These are phyloP conservation scores for Pectinophora gossypiella DNA, from an alignment of 1,140 invertebrate species.

Conservation along the genomic window DNA sequence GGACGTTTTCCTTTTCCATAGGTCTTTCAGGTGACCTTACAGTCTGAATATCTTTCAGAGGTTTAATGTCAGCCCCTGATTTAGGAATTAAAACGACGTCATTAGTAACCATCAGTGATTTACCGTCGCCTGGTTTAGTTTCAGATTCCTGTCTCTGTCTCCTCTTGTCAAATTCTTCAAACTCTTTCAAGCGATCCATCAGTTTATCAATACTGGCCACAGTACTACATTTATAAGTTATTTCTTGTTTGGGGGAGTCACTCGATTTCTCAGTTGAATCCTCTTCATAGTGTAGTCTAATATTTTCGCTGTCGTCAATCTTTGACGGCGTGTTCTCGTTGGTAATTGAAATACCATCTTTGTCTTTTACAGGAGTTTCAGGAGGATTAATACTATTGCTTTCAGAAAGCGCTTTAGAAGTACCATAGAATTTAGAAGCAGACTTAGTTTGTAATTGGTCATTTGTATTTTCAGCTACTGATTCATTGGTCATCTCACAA, in stretches of 20 bases:
- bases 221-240: conserved; percentile 48
- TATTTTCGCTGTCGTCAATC: conserved; percentile 64
- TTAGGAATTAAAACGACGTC: conserved; percentile 71
- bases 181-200: conserved; percentile 70
- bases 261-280: conserved; percentile 53
- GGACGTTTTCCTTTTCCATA: conserved; percentile 67
- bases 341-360: conserved; percentile 48
- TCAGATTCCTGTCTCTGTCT: conserved; percentile 68
- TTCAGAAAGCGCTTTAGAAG: conserved; percentile 51
- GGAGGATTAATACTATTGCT: conserved; percentile 50
- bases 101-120: conserved; percentile 66
- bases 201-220: conserved; percentile 68
- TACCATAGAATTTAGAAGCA: conserved; percentile 50
- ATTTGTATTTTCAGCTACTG: conserved; percentile 23
- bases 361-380: conserved; percentile 67
- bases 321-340: conserved; percentile 66
- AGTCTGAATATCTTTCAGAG: conserved; percentile 64
- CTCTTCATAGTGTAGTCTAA: conserved; percentile 61
- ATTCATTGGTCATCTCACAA: conserved; percentile 44
- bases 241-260: conserved; percentile 51
- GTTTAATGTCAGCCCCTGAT: conserved; percentile 65
- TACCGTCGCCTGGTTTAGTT: conserved; percentile 46
- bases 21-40: conserved; percentile 60
- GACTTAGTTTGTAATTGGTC: conserved; percentile 50
- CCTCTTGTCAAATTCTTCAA: conserved; percentile 72